Conservation (phyloP, 1,140 invertebrate genomes). For the Eriocheir sinensis region DNA sequence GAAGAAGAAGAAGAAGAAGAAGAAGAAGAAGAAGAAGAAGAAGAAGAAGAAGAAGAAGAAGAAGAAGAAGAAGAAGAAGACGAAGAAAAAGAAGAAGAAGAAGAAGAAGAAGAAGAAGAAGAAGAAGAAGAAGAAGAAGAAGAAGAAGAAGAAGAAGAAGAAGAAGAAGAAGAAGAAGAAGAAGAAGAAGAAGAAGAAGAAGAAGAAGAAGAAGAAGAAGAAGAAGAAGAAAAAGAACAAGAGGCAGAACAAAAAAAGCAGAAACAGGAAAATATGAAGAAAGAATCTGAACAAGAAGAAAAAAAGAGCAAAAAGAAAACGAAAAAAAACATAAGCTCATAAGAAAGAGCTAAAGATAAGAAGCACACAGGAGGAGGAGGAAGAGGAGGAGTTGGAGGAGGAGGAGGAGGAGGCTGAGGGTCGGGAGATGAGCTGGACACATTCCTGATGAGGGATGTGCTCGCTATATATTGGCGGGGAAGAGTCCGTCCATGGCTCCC, state of each 20-base stretch:
- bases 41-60: not conserved
- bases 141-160: not conserved
- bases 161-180: not conserved
- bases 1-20: not conserved
- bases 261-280: not conserved
- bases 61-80: not conserved
- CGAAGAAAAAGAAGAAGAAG: not conserved
- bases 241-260: not conserved
- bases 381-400: not conserved
- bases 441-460: conserved; percentile 17
- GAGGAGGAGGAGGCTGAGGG: not conserved
- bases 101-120: not conserved
- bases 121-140: not conserved
- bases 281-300: not conserved
- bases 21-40: not conserved
- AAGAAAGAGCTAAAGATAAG: not conserved
- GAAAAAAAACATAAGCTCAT: not conserved
- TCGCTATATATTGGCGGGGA: not conserved
- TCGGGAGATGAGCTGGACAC: not conserved
- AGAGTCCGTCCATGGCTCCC: not conserved
- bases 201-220: not conserved
- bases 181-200: not conserved
- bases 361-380: not conserved
- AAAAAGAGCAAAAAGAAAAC: not conserved
- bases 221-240: not conserved